Evolutionary conservation across 2,888 invertebrate genomes (phyloP), one percentile per base, ranked within the genome.

Genomic region (Drosophila bunnanda): DNA sequence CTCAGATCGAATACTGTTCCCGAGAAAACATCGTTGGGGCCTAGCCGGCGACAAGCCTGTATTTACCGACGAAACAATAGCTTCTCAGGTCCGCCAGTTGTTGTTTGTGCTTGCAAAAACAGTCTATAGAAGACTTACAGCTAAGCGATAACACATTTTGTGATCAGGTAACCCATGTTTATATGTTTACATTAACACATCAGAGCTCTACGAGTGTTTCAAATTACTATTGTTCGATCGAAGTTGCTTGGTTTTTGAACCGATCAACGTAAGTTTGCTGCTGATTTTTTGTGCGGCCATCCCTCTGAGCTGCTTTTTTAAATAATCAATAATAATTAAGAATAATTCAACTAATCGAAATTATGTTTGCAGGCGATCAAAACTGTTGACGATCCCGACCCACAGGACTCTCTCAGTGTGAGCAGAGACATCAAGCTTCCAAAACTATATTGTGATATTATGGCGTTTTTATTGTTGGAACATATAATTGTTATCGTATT

Each of bases 121-220:
- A 60, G 32, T 48, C 48, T 61, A 12, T 39, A 34, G 56, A 34
- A 12, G 38, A 39, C 60, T 64, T 46, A 22, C 44, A 44, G 52
- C 52, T 32, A 65, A 25, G 44, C 32, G 38, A 53, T 54, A 15
- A 43, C 41, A 36, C 34, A 36, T 30, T 54, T n/a, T 46, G 17
- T 10, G 9, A 52, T 59, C 69, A 70, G 70, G 70, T 70, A 70
- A 70, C 54, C 59, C 50, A 60, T 70, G 34, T 43, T 46, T 54
- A 48, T 28, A 36, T 53, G 32, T 57, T 46, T 28, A 39, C 10
- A 30, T 28, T 30, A 22, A 46, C 57, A 69, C 57, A 43, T 50
- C 28, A 17, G 48, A 30, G 46, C 30, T 32, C 13, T 25, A 50
- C 9, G 41, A 50, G 58, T 70, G 59, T 58, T 54, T 70, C 32